A percentile compares a stretch with the other conserved stretches of the same genome.
Evolutionary conservation across 2,113 vertebrate species (phyloP).

Genomic region (Perca fluviatilis): DNA sequence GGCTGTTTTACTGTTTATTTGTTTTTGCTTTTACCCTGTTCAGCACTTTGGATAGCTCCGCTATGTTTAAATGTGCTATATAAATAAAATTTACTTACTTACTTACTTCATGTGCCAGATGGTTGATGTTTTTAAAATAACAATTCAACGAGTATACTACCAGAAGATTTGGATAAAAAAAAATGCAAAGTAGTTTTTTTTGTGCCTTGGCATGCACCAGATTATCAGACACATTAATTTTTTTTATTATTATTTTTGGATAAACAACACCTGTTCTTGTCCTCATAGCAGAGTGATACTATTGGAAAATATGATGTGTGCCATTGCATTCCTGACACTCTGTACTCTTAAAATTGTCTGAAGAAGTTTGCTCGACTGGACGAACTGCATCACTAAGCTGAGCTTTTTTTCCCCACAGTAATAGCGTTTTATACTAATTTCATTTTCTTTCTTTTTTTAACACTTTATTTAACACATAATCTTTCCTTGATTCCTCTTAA

Average conservation of each 20-base stretch:
- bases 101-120: conserved; percentile 37
- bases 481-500: not conserved
- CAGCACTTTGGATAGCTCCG: too few relatives aligned
- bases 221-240: conserved; percentile 10
- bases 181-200: not conserved
- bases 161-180: conserved; percentile 24
- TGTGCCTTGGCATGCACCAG: conserved; percentile 10
- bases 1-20: too few relatives aligned
- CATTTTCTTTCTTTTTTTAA: not conserved
- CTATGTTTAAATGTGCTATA: too few relatives aligned
- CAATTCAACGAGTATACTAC: not conserved
- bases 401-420: not conserved
- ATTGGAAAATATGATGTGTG: not conserved
- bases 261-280: conserved; percentile 55
- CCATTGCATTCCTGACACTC: not conserved
- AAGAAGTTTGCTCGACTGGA: not conserved
- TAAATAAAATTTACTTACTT: too few relatives aligned
- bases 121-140: conserved; percentile 14
- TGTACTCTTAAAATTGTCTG: not conserved
- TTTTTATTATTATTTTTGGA: conserved; percentile 11
- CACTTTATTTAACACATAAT: not conserved
- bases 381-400: not conserved
- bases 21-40: too few relatives aligned
- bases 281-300: not conserved
- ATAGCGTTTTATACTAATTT: not conserved